phyloP scores from a whole-genome alignment of 2,888 invertebrate genomes.

The Monochamus alternatus region DNA sequence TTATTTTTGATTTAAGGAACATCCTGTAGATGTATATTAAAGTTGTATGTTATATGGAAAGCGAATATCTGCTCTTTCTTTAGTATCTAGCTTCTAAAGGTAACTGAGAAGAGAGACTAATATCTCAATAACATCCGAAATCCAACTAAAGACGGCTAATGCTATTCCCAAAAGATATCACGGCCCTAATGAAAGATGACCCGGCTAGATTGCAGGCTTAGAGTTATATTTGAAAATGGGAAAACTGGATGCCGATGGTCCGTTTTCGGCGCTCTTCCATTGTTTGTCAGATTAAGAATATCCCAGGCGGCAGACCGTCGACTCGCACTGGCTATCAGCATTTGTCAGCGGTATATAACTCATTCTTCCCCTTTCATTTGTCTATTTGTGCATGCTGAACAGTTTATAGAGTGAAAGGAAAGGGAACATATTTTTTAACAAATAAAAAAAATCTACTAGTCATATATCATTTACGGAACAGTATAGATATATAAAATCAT shows the following conservation, averaged over 20 bases:
- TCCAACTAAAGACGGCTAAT: conserved; percentile 52
- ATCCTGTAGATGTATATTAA: too few relatives aligned
- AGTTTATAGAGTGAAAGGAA: background rate
- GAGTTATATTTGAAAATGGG: conserved; percentile 63
- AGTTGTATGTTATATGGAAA: too few relatives aligned
- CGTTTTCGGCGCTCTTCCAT: conserved; percentile 66
- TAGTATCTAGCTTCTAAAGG: background rate
- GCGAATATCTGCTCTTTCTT: too few relatives aligned
- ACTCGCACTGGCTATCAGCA: conserved; percentile 34
- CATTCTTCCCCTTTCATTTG: conserved; percentile 7
- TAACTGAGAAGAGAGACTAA: conserved; percentile 37
- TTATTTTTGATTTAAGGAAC: too few relatives aligned
- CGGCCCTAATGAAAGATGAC: conserved; percentile 65
- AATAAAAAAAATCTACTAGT: background rate
- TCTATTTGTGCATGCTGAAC: background rate
- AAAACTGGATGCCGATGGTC: conserved; percentile 65
- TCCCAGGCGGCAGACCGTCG: conserved; percentile 55
- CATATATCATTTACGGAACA: background rate
- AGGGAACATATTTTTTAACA: background rate
- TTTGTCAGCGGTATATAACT: conserved; percentile 46
- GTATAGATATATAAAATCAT: background rate
- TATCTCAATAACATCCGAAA: conserved; percentile 49
- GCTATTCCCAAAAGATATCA: conserved; percentile 56
- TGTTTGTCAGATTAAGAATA: conserved; percentile 65
- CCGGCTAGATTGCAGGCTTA: conserved; percentile 67